Base-by-base conservation (phyloP, 2,797 vertebrate genomes). In the Potorous gilbertii region DNA sequence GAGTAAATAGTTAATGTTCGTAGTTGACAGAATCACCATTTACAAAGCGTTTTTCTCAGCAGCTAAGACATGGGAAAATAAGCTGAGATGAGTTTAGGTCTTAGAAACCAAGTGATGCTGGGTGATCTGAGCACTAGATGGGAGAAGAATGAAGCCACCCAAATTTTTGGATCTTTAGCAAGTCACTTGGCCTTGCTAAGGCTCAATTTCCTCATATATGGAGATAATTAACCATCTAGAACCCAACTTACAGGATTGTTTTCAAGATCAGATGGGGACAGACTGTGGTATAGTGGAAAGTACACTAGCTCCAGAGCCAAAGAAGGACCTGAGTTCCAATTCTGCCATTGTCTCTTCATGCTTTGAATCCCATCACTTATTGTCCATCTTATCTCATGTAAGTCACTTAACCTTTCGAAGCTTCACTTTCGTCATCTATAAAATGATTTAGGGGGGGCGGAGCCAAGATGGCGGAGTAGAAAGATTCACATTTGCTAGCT, bases 1-100 rank as follows among this genome's bases (percentile, higher is more conserved):
- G 92, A 92, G 90, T 34, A 92, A 96, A 59, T 54, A 62, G 0
- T 27, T 55, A 87, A 50, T 56, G 34, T 87, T 13, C 62, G 31
- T 91, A 11, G 18, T 40, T 94, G 94, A 93, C 31, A 93, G 94
- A 92, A 94, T 56, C 14, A 6, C 46, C n/a, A n/a, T 5, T 0
- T 55, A 14, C 3, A 92, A 1, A 31, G 40, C 55, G 21, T 9
- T 46, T 94, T 94, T 54, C 54, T 93, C 91, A 96, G 92, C 50
- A 54, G 24, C 56, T 91, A 55, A 91, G 55, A 46, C 46, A 55
- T 96, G 54, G 55, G 29, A 90, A 93, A 97, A 87, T 5, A 56
- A 91, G 89, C 0, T 46, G 91, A 90, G 91, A 18, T 0, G 18
- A 96, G 94, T 31, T 1, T 0, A 16, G 34, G 18, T 56, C 52